Evolutionary conservation across 2,888 invertebrate species (phyloP).

Genomic region (Hypsopygia costalis): DNA sequence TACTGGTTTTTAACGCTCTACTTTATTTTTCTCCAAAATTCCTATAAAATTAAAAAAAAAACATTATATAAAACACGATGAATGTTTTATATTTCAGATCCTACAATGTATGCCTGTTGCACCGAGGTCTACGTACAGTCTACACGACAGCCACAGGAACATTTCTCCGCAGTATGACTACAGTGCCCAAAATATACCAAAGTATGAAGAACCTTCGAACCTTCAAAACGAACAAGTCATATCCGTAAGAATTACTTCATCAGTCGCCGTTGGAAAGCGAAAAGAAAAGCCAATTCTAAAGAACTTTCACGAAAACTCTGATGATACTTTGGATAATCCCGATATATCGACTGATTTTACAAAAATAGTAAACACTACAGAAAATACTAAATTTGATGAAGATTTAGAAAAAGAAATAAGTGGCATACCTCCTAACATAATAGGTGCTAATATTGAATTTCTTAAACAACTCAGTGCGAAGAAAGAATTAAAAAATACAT

Average conservation of each 20-base stretch:
- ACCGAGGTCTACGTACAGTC: slow-evolving; percentile 39
- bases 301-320: slow-evolving; percentile 17
- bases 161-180: slow-evolving; percentile 26
- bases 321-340: slow-evolving; percentile 12
- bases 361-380: slow-evolving; percentile 18
- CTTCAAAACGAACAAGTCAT: slow-evolving; percentile 65
- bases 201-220: slow-evolving; percentile 30
- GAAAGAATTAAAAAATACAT: slow-evolving; percentile 53
- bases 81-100: slow-evolving; percentile 46
- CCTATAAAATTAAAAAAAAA: too few species aligned
- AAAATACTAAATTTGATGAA: slow-evolving; percentile 26
- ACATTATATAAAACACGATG: too few species aligned
- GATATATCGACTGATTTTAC: slow-evolving; percentile 8
- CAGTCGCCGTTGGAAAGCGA: slow-evolving; percentile 79
- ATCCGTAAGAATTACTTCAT: slow-evolving; percentile 81
- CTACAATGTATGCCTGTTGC: slow-evolving; percentile 46
- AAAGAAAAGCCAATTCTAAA: slow-evolving; percentile 34
- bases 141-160: slow-evolving; percentile 18
- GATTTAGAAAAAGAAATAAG: slow-evolving; percentile 35
- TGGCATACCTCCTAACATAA: slow-evolving; percentile 55
- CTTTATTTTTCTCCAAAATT: too few species aligned
- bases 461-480: slow-evolving; percentile 67
- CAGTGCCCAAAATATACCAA: slow-evolving; percentile 36
- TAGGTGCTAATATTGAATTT: slow-evolving; percentile 74
- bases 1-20: too few species aligned